A percentile compares a stretch with the other conserved stretches of the same genome.
Conservation (phyloP, 2,797 vertebrate species). For the Hyperoplus immaculatus region DNA sequence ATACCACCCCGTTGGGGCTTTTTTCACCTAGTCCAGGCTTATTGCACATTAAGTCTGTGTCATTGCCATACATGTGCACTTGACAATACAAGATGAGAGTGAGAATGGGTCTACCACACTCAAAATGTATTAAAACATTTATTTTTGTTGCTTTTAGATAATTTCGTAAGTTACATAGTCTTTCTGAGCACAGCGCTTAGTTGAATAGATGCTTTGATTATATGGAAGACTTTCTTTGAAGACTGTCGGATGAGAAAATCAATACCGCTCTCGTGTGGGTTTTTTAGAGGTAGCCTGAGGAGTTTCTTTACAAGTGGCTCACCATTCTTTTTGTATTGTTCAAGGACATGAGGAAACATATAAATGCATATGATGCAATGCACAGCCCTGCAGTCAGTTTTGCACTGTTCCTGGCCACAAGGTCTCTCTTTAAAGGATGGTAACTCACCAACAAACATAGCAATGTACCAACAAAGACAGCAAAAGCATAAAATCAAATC, state of each 20-base stretch:
- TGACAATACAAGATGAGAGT: neutral
- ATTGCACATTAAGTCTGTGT: slow-evolving; percentile 23
- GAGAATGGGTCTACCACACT: neutral
- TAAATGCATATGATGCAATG: neutral
- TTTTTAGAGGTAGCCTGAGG: neutral
- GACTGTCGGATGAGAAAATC: neutral
- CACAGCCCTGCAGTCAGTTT: neutral
- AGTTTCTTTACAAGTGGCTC: neutral
- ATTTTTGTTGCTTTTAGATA: neutral
- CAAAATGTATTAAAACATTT: neutral
- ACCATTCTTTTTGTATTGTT: neutral
- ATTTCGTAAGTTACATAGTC: neutral
- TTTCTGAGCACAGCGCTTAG: neutral
- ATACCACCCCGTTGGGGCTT: slow-evolving; percentile 1
- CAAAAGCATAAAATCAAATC: neutral
- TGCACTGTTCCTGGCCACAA: neutral
- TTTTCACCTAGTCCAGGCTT: slow-evolving; percentile 28
- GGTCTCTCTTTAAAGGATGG: neutral
- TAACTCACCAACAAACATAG: neutral
- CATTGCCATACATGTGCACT: slow-evolving; percentile 17
- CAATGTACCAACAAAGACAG: neutral
- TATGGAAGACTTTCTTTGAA: neutral
- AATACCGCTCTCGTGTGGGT: neutral
- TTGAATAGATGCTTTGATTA: neutral
- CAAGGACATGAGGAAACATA: neutral